Percentiles rank a stretch among this genome's conserved stretches.
These are phyloP conservation scores for Ranitomeya variabilis DNA, from an alignment of 2,113 vertebrate species.

Conservation along the genomic window DNA sequence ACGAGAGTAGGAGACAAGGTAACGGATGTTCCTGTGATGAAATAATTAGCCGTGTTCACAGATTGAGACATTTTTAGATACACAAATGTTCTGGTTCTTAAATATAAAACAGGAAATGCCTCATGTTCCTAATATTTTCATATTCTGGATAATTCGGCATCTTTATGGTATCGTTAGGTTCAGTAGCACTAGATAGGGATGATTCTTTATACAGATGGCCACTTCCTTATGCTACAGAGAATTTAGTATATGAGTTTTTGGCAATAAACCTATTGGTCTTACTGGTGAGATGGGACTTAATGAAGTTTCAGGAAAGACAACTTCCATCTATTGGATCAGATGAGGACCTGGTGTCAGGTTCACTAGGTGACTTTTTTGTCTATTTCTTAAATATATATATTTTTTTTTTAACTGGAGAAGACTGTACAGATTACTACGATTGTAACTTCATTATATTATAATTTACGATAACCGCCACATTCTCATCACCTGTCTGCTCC, in stretches of 20 bases:
- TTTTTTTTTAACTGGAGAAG: too few relatives aligned
- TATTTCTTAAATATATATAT: too few relatives aligned
- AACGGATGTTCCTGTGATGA: background rate
- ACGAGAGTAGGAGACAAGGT: background rate
- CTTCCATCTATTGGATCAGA: too few relatives aligned
- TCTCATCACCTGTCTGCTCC: too few relatives aligned
- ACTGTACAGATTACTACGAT: too few relatives aligned
- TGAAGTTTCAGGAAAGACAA: too few relatives aligned
- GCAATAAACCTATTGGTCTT: background rate
- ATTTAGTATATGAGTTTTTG: background rate
- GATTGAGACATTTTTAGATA: background rate
- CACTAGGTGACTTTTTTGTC: too few relatives aligned
- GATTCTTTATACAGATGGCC: background rate
- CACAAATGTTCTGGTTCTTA: background rate
- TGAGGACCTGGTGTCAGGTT: too few relatives aligned
- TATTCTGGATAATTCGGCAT: background rate
- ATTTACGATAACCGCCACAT: too few relatives aligned
- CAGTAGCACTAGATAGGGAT: background rate
- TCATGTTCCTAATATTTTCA: background rate
- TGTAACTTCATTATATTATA: too few relatives aligned
- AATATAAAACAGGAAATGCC: background rate
- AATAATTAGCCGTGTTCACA: slow-evolving; percentile 8
- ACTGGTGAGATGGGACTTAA: too few relatives aligned
- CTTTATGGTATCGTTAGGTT: background rate
- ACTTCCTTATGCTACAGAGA: background rate